phyloP scores from a whole-genome alignment of 2,888 invertebrate species.

The Drosophila mayaguana region DNA sequence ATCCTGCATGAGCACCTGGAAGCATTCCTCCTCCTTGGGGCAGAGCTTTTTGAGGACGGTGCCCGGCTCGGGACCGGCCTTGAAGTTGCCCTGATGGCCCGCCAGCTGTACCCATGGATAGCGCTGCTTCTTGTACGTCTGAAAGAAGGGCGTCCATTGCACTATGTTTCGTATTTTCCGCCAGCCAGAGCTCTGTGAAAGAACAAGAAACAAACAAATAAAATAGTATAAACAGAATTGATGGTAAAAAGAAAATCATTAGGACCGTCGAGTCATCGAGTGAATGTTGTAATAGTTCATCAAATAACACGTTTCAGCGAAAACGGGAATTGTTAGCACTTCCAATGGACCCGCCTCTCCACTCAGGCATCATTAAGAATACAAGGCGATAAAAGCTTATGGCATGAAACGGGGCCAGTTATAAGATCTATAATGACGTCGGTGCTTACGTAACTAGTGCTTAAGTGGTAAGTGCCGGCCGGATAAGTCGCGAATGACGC shows the following conservation, averaged over 20 bases:
- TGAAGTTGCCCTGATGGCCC: conserved; percentile 98
- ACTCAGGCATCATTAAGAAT: conserved; percentile 25
- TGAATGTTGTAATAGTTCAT: neutral
- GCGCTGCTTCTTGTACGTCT: conserved; percentile 97
- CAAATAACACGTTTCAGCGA: conserved; percentile 15
- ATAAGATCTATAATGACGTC: conserved; percentile 32
- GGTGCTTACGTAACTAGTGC: conserved; percentile 14
- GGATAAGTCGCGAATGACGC: conserved; percentile 14
- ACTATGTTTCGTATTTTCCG: conserved; percentile 96
- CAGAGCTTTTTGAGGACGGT: conserved; percentile 97
- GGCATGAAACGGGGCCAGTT: conserved; percentile 19
- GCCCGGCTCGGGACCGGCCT: conserved; percentile 96
- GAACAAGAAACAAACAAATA: neutral
- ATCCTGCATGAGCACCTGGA: conserved; percentile 93
- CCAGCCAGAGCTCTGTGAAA: conserved; percentile 94
- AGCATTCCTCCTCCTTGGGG: conserved; percentile 94
- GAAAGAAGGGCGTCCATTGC: conserved; percentile 98
- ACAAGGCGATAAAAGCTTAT: conserved; percentile 39
- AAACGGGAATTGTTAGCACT: conserved; percentile 21
- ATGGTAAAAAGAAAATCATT: neutral
- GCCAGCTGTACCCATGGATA: conserved; percentile 99
- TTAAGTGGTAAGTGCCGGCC: neutral
- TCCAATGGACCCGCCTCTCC: conserved; percentile 10
- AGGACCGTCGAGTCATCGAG: conserved; percentile 28
- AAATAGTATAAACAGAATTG: neutral